Conservation (phyloP, 2,888 invertebrate species). For the Meloe dianella region DNA sequence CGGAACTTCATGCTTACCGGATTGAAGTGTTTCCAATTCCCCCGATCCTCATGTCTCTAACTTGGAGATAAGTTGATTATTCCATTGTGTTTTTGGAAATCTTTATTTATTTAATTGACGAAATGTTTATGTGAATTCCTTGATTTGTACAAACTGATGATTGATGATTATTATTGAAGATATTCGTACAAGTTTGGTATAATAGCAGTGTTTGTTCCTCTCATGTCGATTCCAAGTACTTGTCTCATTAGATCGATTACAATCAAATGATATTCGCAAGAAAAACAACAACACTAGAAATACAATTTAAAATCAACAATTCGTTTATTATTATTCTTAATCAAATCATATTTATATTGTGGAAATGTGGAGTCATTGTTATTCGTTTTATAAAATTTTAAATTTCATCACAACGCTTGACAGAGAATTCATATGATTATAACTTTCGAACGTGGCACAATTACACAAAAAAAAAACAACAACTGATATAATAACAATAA, state of each 20-base stretch:
- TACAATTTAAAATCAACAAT: too few relatives aligned
- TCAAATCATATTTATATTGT: not conserved
- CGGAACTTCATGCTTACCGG: too few relatives aligned
- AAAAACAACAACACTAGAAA: too few relatives aligned
- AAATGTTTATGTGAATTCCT: too few relatives aligned
- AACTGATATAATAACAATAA: constrained; percentile 12
- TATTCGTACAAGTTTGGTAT: not conserved
- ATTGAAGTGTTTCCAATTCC: too few relatives aligned
- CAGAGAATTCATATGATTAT: not conserved
- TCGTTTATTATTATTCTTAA: not conserved
- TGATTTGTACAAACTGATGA: not conserved
- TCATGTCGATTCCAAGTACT: not conserved
- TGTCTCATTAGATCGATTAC: not conserved
- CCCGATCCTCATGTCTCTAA: too few relatives aligned
- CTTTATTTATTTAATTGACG: too few relatives aligned
- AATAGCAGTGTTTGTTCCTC: not conserved
- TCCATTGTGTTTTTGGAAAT: too few relatives aligned
- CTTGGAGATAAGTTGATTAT: too few relatives aligned
- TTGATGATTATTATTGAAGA: not conserved
- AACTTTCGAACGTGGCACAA: not conserved
- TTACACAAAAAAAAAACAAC: constrained; percentile 7
- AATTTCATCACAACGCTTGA: too few relatives aligned
- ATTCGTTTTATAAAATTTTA: too few relatives aligned
- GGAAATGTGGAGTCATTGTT: not conserved
- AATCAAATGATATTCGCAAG: not conserved